Conservation (phyloP, 2,797 vertebrate genomes). For the Tokudaia muenninki region DNA sequence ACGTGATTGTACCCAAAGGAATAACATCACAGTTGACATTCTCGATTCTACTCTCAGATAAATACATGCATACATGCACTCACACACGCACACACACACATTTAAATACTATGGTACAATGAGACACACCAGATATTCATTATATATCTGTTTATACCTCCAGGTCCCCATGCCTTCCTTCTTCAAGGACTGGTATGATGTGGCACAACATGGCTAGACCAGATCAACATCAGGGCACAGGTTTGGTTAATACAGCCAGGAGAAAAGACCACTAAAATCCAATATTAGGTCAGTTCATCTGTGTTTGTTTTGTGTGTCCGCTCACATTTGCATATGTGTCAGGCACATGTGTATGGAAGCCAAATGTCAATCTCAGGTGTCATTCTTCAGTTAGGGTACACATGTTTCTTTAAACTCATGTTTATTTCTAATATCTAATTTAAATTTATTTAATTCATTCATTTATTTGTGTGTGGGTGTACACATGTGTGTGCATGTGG, state of each 20-base stretch:
- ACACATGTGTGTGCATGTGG: neutral
- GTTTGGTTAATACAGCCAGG: neutral
- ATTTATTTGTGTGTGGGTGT: neutral
- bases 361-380: neutral
- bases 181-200: neutral
- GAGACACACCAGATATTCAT: neutral
- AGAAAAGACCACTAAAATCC: neutral
- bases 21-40: neutral
- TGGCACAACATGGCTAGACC: fast-evolving
- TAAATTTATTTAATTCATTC: neutral
- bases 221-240: fast-evolving
- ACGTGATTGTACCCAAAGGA: neutral
- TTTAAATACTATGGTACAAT: neutral
- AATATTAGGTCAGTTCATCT: neutral
- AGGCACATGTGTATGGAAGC: neutral
- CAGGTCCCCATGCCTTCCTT: neutral
- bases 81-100: neutral
- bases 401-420: neutral
- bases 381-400: neutral
- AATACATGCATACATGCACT: neutral
- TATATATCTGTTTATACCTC: neutral
- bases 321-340: neutral
- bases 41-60: neutral
- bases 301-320: neutral
- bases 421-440: neutral